These are phyloP conservation scores for Dasyornis broadbenti DNA, from an alignment of 2,113 vertebrate genomes.

Conservation along the genomic window DNA sequence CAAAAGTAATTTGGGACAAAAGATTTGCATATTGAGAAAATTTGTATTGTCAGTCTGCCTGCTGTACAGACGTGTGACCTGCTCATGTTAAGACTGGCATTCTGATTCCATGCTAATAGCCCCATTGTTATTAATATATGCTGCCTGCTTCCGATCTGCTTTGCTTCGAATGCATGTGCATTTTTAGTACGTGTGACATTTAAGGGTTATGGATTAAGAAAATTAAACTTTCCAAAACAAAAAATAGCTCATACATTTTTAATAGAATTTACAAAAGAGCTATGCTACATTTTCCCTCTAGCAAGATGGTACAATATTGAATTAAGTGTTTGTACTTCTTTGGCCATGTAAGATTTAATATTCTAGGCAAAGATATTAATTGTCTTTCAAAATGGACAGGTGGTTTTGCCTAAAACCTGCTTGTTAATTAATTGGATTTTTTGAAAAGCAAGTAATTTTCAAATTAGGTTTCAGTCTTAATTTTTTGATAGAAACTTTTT, in stretches of 20 bases:
- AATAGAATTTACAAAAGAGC: slow-evolving; percentile 29
- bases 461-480: slow-evolving; percentile 10
- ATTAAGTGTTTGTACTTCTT: slow-evolving; percentile 29
- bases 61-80: not conserved
- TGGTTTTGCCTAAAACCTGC: slow-evolving; percentile 48
- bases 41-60: not conserved
- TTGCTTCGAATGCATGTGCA: slow-evolving; percentile 38
- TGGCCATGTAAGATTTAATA: slow-evolving; percentile 24
- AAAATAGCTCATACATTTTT: slow-evolving; percentile 41
- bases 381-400: slow-evolving; percentile 39
- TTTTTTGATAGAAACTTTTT: slow-evolving; percentile 9
- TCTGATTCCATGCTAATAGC: slow-evolving; percentile 37
- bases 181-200: slow-evolving; percentile 17
- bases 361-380: slow-evolving; percentile 46
- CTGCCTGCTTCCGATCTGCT: not conserved
- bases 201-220: slow-evolving; percentile 29
- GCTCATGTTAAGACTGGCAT: not conserved
- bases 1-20: not conserved
- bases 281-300: slow-evolving; percentile 29
- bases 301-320: slow-evolving; percentile 35
- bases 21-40: not conserved
- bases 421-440: slow-evolving; percentile 63
- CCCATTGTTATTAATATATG: slow-evolving; percentile 37
- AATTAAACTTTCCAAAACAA: slow-evolving; percentile 25
- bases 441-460: slow-evolving; percentile 26